Evolutionary conservation across 1,140 invertebrate genomes (phyloP).

Genomic region (Cydia splendana): DNA sequence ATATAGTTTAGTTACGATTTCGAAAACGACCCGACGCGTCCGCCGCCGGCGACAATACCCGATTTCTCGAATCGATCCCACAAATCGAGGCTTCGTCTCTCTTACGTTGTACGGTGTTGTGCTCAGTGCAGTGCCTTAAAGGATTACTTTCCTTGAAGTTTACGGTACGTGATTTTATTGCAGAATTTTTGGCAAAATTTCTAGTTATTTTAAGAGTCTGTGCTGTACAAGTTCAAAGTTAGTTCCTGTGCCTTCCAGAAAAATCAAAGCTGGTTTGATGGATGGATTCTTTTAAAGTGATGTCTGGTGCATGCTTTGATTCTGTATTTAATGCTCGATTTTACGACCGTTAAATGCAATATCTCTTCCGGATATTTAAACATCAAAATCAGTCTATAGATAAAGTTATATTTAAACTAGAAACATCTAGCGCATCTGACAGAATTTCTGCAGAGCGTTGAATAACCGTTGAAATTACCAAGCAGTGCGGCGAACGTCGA

Average conservation of each 20-base stretch:
- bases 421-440: not conserved
- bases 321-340: not conserved
- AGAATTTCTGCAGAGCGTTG: constrained; percentile 23
- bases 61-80: constrained; percentile 61
- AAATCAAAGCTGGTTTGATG: not conserved
- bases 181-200: not conserved
- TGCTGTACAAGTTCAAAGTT: not conserved
- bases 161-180: constrained; percentile 7
- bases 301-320: not conserved
- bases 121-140: constrained; percentile 22
- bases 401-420: constrained; percentile 9
- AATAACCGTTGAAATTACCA: constrained; percentile 7
- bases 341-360: not conserved
- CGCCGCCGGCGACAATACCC: constrained; percentile 71
- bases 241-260: not conserved
- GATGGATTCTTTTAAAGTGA: not conserved
- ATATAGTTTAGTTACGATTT: constrained; percentile 79
- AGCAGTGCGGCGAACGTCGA: constrained; percentile 40
- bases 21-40: constrained; percentile 79
- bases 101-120: constrained; percentile 39
- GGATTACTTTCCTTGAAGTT: constrained; percentile 7
- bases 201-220: not conserved
- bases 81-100: constrained; percentile 59
- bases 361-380: constrained; percentile 11
- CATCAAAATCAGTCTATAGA: not conserved